Evolutionary conservation across 2,888 invertebrate species (phyloP), one percentile per base, ranked within the genome.

Genomic region (Sminthurinus aureus): DNA sequence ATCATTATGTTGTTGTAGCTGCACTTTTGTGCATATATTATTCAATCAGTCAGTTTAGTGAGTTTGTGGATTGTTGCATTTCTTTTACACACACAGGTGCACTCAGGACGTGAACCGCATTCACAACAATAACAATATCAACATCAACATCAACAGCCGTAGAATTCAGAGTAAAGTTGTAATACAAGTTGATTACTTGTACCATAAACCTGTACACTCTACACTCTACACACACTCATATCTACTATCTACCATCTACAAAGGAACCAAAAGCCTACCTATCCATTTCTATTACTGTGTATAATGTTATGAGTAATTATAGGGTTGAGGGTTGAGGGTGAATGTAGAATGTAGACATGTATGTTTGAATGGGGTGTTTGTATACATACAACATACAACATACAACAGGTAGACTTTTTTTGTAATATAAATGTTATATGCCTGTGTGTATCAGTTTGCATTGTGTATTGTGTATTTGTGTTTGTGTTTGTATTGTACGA

Each of bases 391-490:
- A 64, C n/a, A 64, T 64, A n/a, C n/a, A 64, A 64, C 38, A 38
- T 38, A 38, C 38, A 38, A 58, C 58, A 58, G 58, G 58, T 58
- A 58, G 13, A 58, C n/a, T n/a, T n/a, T n/a, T n/a, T n/a, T n/a
- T n/a, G n/a, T 58, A 18, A 6, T 15, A 13, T 2, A 18, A 6
- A 58, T 58, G 9, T 38, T 38, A 38, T 38, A 6, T 38, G 38
- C 38, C 38, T 58, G 58, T 9, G 58, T 58, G 58, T 58, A 58
- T 58, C 13, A 58, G 58, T 58, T 13, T 58, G 58, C 13, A 58
- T 15, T 69, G 69, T 69, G 69, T 24, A n/a, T 83, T 71, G 24
- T 22, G 12, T 78, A 83, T 38, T 3, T 58, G 66, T 20, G n/a
- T 67, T 26, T n/a, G 69, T 69, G 3, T 69, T 18, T 24, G 38